Percentiles rank a stretch among this genome's conserved stretches.
Evolutionary conservation across 2,888 invertebrate genomes (phyloP).

Genomic region (Brachyptera risi): DNA sequence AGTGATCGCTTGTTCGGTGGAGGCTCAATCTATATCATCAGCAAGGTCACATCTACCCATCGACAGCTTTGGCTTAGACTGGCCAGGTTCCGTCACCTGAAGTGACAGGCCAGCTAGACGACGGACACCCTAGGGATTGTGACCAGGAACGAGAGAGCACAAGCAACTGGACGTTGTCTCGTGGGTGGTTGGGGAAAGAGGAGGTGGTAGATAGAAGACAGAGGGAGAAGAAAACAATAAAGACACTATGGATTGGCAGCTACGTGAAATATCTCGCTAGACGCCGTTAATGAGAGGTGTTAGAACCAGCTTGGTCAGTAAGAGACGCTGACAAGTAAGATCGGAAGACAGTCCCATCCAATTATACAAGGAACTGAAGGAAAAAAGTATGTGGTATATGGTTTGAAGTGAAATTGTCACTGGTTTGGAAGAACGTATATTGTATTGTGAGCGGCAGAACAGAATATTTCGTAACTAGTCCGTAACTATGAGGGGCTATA

Average conservation of each 20-base stretch:
- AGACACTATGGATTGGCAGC: slow-evolving; percentile 22
- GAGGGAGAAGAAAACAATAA: slow-evolving; percentile 17
- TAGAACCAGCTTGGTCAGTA: neutral
- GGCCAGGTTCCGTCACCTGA: neutral
- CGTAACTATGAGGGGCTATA: no score
- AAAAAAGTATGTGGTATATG: no score
- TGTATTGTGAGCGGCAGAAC: no score
- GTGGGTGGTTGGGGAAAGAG: slow-evolving; percentile 12
- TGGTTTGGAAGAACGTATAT: no score
- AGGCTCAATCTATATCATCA: no score
- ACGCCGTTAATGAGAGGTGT: slow-evolving; percentile 17
- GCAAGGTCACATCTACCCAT: neutral
- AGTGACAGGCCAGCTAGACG: neutral
- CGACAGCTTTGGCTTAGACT: neutral
- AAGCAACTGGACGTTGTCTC: no score
- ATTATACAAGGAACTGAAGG: neutral
- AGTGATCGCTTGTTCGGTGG: no score
- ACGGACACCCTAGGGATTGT: neutral
- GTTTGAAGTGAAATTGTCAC: no score
- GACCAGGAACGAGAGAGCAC: slow-evolving; percentile 13
- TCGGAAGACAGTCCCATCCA: neutral
- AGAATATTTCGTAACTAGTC: no score
- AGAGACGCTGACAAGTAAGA: neutral
- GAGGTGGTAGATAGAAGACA: neutral
- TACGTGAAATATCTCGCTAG: slow-evolving; percentile 19